A percentile compares a stretch with the other conserved stretches of the same genome.
Conservation (phyloP, 2,888 invertebrate species). For the Meteorus cinctellus region DNA sequence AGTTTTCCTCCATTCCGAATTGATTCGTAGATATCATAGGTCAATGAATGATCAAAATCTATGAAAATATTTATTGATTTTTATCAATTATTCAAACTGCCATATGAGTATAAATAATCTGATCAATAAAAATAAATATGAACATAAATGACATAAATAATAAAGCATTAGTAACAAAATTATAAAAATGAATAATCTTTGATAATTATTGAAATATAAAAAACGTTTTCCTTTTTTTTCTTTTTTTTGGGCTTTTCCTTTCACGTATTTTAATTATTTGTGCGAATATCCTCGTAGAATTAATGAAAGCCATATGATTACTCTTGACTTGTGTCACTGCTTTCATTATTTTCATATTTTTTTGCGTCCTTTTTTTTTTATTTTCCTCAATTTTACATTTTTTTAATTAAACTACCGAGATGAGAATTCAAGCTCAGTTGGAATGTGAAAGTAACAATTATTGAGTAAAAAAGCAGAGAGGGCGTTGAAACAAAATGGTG, state of each 20-base stretch:
- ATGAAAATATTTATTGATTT: no score
- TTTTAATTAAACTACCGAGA: constrained; percentile 13
- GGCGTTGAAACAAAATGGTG: not conserved
- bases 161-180: not conserved
- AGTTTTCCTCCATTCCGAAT: no score
- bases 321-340: not conserved
- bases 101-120: no score
- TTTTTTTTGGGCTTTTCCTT: not conserved
- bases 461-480: constrained; percentile 39
- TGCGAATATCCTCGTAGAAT: not conserved
- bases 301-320: constrained; percentile 11
- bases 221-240: not conserved
- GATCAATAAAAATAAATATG: no score
- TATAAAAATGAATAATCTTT: not conserved
- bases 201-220: not conserved
- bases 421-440: constrained; percentile 25
- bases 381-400: not conserved
- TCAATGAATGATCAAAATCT: no score
- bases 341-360: constrained; percentile 4
- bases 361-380: constrained; percentile 1
- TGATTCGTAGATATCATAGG: no score
- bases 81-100: no score
- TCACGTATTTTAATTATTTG: not conserved
- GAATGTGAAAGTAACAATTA: constrained; percentile 48
- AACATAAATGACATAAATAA: no score